Evolutionary conservation across 2,888 invertebrate species (phyloP).

Genomic region (Drosophila birchii): DNA sequence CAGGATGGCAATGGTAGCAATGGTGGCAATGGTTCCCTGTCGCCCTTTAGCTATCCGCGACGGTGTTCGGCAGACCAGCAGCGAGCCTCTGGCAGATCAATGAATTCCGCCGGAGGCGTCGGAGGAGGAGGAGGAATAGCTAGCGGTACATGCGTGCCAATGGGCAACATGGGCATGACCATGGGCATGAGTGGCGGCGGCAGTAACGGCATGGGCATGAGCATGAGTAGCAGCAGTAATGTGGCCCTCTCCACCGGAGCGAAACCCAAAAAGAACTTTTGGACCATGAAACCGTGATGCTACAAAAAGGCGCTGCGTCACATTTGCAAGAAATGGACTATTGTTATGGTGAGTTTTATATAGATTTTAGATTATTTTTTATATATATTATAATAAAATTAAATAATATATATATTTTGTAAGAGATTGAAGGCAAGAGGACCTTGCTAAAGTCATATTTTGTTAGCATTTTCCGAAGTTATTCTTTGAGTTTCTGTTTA

Average conservation of each 20-base stretch:
- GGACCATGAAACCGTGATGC: constrained; percentile 85
- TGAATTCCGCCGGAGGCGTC: neutral
- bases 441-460: neutral
- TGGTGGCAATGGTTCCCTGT: constrained; percentile 56
- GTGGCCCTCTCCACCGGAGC: constrained; percentile 67
- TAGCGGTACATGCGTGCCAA: neutral
- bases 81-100: constrained; percentile 79
- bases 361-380: neutral
- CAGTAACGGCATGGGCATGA: neutral
- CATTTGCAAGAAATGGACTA: constrained; percentile 83
- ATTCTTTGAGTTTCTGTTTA: neutral
- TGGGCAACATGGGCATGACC: constrained; percentile 7
- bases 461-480: neutral
- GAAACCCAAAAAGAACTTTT: constrained; percentile 85
- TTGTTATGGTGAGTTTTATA: constrained; percentile 82
- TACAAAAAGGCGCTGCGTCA: constrained; percentile 82
- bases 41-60: constrained; percentile 82
- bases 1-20: constrained; percentile 14
- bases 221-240: constrained; percentile 40
- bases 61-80: constrained; percentile 84
- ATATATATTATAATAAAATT: neutral
- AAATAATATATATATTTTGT: neutral
- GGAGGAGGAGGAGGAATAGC: neutral
- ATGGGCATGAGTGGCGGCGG: constrained; percentile 6
- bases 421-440: neutral